Evolutionary conservation across 2,888 invertebrate species (phyloP), one percentile per base, ranked within the genome.

Genomic region (Oxystoma pomonae): DNA sequence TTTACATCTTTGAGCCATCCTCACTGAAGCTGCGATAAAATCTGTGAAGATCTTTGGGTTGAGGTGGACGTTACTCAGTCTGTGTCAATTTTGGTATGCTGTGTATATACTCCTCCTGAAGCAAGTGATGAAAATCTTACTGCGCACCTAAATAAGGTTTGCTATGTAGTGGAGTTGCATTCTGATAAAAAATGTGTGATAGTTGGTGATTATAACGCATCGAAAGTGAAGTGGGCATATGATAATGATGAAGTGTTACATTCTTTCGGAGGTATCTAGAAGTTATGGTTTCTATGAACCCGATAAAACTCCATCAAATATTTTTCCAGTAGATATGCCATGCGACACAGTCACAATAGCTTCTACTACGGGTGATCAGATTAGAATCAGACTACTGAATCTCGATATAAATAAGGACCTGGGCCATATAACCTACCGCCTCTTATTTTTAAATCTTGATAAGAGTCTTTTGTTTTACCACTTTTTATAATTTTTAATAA

Each of bases 81-180:
- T 3, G n/a, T 53, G n/a, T 53, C 53, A 7, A n/a, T 53, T 53
- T 16, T 53, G n/a, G 7, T 53, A 19, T 53, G 53, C n/a, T 53
- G 53, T 53, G 53, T 53, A 53, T 53, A 53, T 53, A 16, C 53
- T 50, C 53, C 53, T n/a, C 53, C 53, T 53, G 53, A 53, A 53
- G 16, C 53, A 9, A 53, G 53, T 53, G 53, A 9, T 9, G 53
- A 53, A 53, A 53, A 53, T 53, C 53, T 53, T 19, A 53, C 5
- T 53, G 53, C 53, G 53, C 53, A 53, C n/a, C 7, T 53, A 53
- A 53, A 53, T 53, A 53, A 53, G n/a, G 19, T 53, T 9, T n/a
- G 7, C n/a, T 9, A 16, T 53, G 19, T 53, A 9, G 53, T 53
- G 53, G 7, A n/a, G 50, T 12, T 53, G 7, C 19, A 19, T 53